These are phyloP conservation scores for Homalodisca vitripennis DNA, from an alignment of 1,140 invertebrate species.

Conservation along the genomic window DNA sequence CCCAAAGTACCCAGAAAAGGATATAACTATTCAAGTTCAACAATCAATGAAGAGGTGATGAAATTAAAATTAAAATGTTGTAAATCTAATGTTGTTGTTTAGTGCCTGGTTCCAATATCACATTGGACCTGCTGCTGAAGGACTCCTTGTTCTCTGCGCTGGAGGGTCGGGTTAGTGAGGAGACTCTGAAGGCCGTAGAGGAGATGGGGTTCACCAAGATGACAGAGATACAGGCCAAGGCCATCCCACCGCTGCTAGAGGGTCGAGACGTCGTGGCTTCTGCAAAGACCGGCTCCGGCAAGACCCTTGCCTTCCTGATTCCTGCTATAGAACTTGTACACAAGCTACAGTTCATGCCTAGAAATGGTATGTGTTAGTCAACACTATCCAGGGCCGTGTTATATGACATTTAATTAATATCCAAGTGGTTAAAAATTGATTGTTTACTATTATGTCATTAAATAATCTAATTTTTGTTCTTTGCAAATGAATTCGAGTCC, in stretches of 20 bases:
- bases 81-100: too few relatives aligned
- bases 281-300: slow-evolving; percentile 96
- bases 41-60: too few relatives aligned
- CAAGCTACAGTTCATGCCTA: slow-evolving; percentile 92
- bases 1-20: too few relatives aligned
- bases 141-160: slow-evolving; percentile 62
- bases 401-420: background rate
- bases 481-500: background rate
- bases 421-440: background rate
- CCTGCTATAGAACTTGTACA: slow-evolving; percentile 93
- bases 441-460: too few relatives aligned
- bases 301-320: slow-evolving; percentile 97
- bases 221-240: slow-evolving; percentile 95
- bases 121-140: too few relatives aligned
- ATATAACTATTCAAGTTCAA: too few relatives aligned
- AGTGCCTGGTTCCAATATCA: too few relatives aligned
- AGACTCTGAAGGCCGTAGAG: slow-evolving; percentile 81
- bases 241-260: slow-evolving; percentile 90
- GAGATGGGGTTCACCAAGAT: slow-evolving; percentile 97
- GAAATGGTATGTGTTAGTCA: slow-evolving; percentile 71
- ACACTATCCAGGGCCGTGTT: background rate
- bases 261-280: slow-evolving; percentile 93
- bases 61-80: too few relatives aligned
- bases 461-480: background rate
- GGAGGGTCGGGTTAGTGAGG: slow-evolving; percentile 69